Percentiles rank a stretch among this genome's conserved stretches.
Conservation (phyloP, 2,797 vertebrate species). For the Clarias fuscus region DNA sequence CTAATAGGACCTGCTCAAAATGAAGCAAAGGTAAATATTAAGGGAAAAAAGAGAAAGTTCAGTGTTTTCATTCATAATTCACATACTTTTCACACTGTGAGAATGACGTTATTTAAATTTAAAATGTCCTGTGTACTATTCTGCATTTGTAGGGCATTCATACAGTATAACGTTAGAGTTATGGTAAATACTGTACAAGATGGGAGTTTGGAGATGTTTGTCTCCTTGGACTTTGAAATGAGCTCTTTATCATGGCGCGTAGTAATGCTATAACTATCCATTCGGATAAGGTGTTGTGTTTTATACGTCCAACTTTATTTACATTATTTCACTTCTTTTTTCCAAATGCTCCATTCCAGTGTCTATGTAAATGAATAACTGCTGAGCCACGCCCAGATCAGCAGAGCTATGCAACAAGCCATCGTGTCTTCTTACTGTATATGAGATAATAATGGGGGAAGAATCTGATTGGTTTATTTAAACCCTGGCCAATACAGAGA, state of each 20-base stretch:
- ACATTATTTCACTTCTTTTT: no score
- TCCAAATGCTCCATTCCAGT: no score
- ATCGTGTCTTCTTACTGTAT: no score
- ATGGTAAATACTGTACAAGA: neutral
- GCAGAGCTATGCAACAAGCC: no score
- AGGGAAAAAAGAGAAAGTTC: neutral
- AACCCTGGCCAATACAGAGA: no score
- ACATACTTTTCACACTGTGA: neutral
- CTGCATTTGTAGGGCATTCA: neutral
- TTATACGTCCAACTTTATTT: no score
- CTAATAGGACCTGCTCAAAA: neutral
- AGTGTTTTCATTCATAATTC: neutral
- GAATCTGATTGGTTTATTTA: no score
- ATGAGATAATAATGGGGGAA: no score
- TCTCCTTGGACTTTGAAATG: neutral
- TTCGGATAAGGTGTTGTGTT: no score
- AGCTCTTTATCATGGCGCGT: neutral
- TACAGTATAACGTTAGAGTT: neutral
- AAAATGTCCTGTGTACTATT: neutral
- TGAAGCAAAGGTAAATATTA: neutral
- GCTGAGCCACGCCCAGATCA: no score
- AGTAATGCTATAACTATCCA: neutral
- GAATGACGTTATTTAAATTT: neutral
- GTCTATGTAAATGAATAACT: no score
- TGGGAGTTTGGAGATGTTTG: neutral